Conservation (phyloP, 1,140 invertebrate genomes). For the Drosophila asahinai region DNA sequence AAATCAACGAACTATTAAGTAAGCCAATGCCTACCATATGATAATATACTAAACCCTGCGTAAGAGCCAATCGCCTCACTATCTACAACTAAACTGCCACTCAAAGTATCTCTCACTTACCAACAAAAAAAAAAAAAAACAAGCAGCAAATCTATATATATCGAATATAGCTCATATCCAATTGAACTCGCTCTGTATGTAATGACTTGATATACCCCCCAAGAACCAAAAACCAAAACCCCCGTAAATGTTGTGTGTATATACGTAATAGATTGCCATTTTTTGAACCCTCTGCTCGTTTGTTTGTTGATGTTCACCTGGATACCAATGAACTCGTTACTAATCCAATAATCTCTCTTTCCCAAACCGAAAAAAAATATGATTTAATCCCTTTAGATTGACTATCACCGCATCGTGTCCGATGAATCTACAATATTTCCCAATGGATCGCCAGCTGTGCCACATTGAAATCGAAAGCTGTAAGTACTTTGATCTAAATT, state of each 20-base stretch:
- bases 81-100: conserved; percentile 70
- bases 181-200: conserved; percentile 83
- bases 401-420: conserved; percentile 99
- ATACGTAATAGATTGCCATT: conserved; percentile 42
- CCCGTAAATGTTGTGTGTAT: conserved; percentile 56
- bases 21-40: conserved; percentile 45
- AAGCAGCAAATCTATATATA: conserved; percentile 62
- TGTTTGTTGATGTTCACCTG: conserved; percentile 53
- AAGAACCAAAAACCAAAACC: too few species aligned
- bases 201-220: conserved; percentile 42
- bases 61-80: conserved; percentile 75
- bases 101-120: conserved; percentile 75
- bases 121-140: conserved; percentile 20
- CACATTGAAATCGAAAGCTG: conserved; percentile 99
- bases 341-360: conserved; percentile 52
- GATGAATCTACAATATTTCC: conserved; percentile 98
- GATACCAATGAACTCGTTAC: conserved; percentile 26
- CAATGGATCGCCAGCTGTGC: conserved; percentile 98
- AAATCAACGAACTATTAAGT: conserved; percentile 41
- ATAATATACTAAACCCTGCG: conserved; percentile 49
- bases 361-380: conserved; percentile 26
- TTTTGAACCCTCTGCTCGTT: conserved; percentile 55
- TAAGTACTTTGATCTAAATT: conserved; percentile 89
- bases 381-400: conserved; percentile 88
- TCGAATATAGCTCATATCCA: conserved; percentile 73